phyloP scores from a whole-genome alignment of 2,113 vertebrate species.

The Sceloporus undulatus region DNA sequence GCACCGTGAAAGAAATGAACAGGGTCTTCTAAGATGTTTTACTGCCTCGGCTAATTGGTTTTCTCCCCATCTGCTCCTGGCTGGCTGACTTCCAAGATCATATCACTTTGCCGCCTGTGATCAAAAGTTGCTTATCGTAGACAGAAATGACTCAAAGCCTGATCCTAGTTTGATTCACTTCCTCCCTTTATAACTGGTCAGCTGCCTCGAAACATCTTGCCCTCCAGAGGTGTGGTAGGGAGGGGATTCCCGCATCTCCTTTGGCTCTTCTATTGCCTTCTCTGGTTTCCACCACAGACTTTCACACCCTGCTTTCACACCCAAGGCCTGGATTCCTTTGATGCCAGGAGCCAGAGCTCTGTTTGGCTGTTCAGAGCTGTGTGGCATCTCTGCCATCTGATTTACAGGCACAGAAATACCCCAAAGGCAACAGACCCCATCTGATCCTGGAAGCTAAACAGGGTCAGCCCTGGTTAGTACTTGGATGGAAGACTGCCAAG shows the following conservation, averaged over 20 bases:
- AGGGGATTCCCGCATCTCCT: not conserved
- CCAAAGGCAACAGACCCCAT: too few species aligned
- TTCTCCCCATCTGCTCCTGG: not conserved
- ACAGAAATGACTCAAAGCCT: slow-evolving; percentile 4
- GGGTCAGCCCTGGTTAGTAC: too few species aligned
- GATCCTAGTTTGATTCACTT: slow-evolving; percentile 14
- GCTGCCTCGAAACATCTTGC: not conserved
- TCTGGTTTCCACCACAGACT: not conserved
- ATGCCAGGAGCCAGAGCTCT: not conserved
- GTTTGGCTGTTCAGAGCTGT: not conserved
- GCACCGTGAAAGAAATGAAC: not conserved
- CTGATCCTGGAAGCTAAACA: too few species aligned
- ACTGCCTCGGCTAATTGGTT: not conserved
- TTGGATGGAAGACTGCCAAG: too few species aligned
- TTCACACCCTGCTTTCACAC: not conserved
- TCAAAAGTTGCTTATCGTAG: not conserved
- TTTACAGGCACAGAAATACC: not conserved
- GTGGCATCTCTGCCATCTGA: not conserved
- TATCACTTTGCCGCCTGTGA: not conserved
- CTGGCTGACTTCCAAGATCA: not conserved
- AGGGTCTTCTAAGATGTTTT: not conserved
- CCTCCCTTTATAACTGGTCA: not conserved
- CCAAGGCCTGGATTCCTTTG: not conserved
- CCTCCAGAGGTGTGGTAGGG: too few species aligned
- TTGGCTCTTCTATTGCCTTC: not conserved